Conservation (phyloP, 2,888 invertebrate species). For the Celastrina argiolus region DNA sequence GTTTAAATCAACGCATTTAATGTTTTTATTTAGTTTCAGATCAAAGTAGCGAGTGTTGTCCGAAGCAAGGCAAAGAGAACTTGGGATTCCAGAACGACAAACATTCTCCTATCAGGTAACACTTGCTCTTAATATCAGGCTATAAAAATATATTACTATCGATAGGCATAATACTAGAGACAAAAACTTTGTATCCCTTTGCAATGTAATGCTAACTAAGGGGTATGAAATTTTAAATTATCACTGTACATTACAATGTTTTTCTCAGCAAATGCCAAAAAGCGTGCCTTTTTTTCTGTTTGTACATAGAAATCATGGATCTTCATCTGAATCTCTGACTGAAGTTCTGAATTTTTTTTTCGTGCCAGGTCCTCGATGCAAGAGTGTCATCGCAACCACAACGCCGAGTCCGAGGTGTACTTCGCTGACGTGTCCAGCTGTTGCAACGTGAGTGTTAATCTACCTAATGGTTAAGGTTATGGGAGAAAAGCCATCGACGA, state of each 20-base stretch:
- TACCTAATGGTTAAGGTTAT: constrained; percentile 35
- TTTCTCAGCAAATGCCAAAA: too few species aligned
- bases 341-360: not conserved
- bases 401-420: constrained; percentile 89
- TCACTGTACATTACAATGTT: too few species aligned
- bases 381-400: constrained; percentile 72
- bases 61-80: constrained; percentile 85
- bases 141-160: too few species aligned
- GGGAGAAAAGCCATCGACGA: too few species aligned
- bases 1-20: not conserved
- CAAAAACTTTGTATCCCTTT: too few species aligned
- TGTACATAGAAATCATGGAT: too few species aligned
- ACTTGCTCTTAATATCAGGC: too few species aligned
- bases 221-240: too few species aligned
- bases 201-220: too few species aligned
- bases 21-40: constrained; percentile 54
- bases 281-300: too few species aligned
- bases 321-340: too few species aligned
- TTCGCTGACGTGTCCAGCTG: constrained; percentile 92
- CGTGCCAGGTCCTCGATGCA: constrained; percentile 61
- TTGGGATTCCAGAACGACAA: constrained; percentile 86
- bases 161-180: too few species aligned
- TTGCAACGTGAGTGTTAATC: constrained; percentile 84
- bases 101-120: constrained; percentile 71
- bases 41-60: constrained; percentile 68